A percentile compares a stretch with the other conserved stretches of the same genome.
Evolutionary conservation across 1,140 invertebrate species (phyloP).

Genomic region (Dufourea novaeangliae): DNA sequence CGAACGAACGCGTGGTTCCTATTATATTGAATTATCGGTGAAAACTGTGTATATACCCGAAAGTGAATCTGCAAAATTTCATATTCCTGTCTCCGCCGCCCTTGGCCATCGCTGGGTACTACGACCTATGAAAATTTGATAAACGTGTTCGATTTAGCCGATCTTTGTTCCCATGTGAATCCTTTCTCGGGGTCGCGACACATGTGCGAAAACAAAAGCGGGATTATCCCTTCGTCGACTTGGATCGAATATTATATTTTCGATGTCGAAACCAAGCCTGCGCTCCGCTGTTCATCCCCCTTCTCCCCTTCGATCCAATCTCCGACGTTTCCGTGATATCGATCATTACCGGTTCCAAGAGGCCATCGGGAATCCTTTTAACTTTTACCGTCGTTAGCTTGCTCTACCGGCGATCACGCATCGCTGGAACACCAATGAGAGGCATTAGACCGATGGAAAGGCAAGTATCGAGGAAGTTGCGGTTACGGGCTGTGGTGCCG

Average conservation of each 20-base stretch:
- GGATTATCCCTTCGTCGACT: too few species aligned
- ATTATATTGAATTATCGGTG: slow-evolving; percentile 67
- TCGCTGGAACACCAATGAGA: slow-evolving; percentile 55
- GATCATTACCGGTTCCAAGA: slow-evolving; percentile 35
- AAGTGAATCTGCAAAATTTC: slow-evolving; percentile 63
- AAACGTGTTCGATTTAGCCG: not conserved
- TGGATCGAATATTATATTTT: too few species aligned
- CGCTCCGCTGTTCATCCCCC: too few species aligned
- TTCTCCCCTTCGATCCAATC: too few species aligned
- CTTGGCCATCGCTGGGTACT: not conserved
- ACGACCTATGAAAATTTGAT: not conserved
- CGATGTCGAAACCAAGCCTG: too few species aligned
- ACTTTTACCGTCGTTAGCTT: slow-evolving; percentile 51
- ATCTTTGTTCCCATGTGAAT: not conserved
- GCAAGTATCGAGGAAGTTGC: slow-evolving; percentile 69
- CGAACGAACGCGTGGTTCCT: slow-evolving; percentile 27
- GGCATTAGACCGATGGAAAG: slow-evolving; percentile 54
- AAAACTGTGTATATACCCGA: slow-evolving; percentile 54
- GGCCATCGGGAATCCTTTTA: slow-evolving; percentile 44
- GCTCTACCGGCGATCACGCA: slow-evolving; percentile 45
- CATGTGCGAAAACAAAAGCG: too few species aligned
- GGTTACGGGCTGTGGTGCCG: slow-evolving; percentile 69
- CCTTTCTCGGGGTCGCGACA: too few species aligned
- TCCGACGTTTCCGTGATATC: slow-evolving; percentile 8
- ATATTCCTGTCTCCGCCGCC: not conserved